Conservation (phyloP, 2,888 invertebrate species). For the Pseudococcus jackbeardsleyi region DNA sequence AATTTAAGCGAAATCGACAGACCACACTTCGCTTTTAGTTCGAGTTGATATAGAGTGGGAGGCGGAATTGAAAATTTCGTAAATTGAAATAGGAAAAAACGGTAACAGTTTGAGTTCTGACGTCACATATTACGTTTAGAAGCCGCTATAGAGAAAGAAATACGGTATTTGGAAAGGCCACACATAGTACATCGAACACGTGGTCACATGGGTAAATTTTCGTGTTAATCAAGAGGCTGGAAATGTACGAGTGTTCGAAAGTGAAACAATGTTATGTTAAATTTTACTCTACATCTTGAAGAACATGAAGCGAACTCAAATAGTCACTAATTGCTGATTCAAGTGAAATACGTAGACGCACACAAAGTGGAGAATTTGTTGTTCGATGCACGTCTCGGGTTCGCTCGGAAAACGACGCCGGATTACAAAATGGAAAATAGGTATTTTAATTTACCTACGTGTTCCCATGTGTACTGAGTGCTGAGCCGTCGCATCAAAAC, state of each 20-base stretch:
- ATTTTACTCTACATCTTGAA: conserved; percentile 9
- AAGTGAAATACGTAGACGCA: conserved; percentile 3
- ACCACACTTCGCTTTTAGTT: too few relatives aligned
- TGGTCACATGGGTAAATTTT: conserved; percentile 4
- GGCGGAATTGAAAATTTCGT: not conserved
- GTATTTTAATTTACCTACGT: conserved; percentile 13
- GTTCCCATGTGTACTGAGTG: not conserved
- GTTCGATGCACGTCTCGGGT: conserved; percentile 14
- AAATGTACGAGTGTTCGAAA: not conserved
- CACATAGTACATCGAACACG: not conserved
- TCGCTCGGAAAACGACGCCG: not conserved
- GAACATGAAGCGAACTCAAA: not conserved
- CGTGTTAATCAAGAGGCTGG: not conserved
- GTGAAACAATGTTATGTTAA: conserved; percentile 7
- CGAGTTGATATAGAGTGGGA: too few relatives aligned
- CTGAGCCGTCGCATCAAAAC: not conserved
- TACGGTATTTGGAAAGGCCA: not conserved
- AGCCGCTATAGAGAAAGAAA: not conserved
- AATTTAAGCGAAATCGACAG: too few relatives aligned
- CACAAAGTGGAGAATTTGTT: conserved; percentile 26
- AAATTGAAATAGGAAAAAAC: not conserved
- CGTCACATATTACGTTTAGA: not conserved
- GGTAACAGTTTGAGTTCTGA: not conserved
- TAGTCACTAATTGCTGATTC: conserved; percentile 37
- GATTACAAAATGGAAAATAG: conserved; percentile 25